A percentile compares a stretch with the other conserved stretches of the same genome.
Conservation (phyloP, 2,113 vertebrate species). For the Larimichthys polyactis region DNA sequence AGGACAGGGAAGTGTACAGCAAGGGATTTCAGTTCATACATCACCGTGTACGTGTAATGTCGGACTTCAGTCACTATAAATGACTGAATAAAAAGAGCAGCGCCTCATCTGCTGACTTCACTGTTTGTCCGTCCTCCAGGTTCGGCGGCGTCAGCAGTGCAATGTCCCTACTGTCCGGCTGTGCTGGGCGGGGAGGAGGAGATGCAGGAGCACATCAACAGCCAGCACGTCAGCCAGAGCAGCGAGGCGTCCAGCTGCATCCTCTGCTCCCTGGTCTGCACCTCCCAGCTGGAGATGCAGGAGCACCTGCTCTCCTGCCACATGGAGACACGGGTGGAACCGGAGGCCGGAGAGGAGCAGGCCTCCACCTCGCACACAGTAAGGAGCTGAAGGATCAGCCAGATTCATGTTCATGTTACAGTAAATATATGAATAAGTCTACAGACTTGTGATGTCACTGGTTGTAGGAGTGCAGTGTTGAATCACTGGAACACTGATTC, state of each 20-base stretch:
- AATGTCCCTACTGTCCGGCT: conserved; percentile 80
- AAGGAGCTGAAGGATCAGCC: conserved; percentile 23
- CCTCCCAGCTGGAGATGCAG: conserved; percentile 84
- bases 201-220: conserved; percentile 85
- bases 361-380: conserved; percentile 78
- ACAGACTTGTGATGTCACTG: neutral
- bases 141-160: conserved; percentile 32
- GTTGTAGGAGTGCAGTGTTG: too few species aligned
- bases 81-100: neutral
- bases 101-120: neutral
- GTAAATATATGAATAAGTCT: too few species aligned
- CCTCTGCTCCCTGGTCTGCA: conserved; percentile 84
- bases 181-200: conserved; percentile 82
- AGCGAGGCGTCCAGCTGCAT: conserved; percentile 82
- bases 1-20: neutral
- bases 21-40: neutral
- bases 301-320: conserved; percentile 85
- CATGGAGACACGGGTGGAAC: conserved; percentile 71
- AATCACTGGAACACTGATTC: neutral
- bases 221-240: conserved; percentile 77
- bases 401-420: too few species aligned
- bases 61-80: neutral
- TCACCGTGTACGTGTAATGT: neutral
- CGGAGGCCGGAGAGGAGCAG: conserved; percentile 66
- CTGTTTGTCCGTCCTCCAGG: conserved; percentile 34